phyloP scores from a whole-genome alignment of 1,140 invertebrate genomes.

The Brachionus sp. region DNA sequence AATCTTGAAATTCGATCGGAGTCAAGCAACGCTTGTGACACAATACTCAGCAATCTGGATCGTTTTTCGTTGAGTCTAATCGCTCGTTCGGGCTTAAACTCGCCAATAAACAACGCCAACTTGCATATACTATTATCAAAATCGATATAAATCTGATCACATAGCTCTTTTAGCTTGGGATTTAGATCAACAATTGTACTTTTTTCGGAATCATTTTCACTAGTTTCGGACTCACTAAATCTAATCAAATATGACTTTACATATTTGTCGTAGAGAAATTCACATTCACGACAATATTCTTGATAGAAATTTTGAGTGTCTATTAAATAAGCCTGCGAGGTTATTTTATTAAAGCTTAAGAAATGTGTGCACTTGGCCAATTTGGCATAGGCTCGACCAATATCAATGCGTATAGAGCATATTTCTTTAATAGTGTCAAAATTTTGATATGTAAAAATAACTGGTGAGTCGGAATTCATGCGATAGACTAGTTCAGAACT shows the following conservation, averaged over 20 bases:
- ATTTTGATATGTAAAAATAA: background rate
- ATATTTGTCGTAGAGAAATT: slow-evolving; percentile 14
- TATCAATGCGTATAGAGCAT: slow-evolving; percentile 28
- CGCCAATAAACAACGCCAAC: background rate
- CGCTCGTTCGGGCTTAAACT: background rate
- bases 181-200: background rate
- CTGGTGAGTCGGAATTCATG: slow-evolving; percentile 8
- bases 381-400: slow-evolving; percentile 36
- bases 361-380: slow-evolving; percentile 24
- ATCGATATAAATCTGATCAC: slow-evolving; percentile 38
- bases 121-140: slow-evolving; percentile 25
- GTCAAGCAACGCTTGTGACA: background rate
- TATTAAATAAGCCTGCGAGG: background rate
- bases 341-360: slow-evolving; percentile 35
- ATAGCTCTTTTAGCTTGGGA: background rate
- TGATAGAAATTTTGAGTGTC: background rate
- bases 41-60: background rate
- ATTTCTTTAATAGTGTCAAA: slow-evolving; percentile 35
- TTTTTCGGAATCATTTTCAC: background rate
- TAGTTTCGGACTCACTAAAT: background rate
- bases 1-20: background rate
- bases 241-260: slow-evolving; percentile 21
- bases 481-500: slow-evolving; percentile 18
- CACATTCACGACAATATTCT: slow-evolving; percentile 42
- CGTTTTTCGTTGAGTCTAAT: slow-evolving; percentile 28